Evolutionary conservation across 2,797 vertebrate genomes (phyloP), one percentile per base, ranked within the genome.

Genomic region (Neostethus bicornis): DNA sequence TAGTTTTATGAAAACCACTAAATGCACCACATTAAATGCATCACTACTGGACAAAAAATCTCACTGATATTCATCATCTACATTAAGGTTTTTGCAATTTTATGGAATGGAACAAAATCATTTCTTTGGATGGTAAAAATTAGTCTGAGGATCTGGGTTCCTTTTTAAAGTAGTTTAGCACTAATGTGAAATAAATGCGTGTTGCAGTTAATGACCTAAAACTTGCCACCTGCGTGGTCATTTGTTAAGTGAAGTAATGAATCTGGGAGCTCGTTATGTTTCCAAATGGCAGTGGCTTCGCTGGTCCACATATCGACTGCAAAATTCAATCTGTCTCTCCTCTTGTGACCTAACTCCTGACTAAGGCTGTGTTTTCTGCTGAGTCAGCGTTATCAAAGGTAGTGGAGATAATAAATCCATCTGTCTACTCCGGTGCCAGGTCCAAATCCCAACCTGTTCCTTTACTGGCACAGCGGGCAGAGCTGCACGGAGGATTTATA

Each of bases 341-440:
- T 54, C 14, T 38, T 24, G 61, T 42, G 65, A 64, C 61, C 75
- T 55, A 42, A 21, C 59, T 63, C 56, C 62, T 64, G 77, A 86
- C 70, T 70, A 63, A 80, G 67, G 51, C 17, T 6, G 62, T 19
- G 59, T 61, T 75, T 75, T 85, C 51, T 73, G 85, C 81, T 61
- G 73, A 86, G 67, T 29, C 65, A 8, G 73, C 78, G 44, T 20
- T 62, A 76, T 61, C 7, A 56, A 52, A 69, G 28, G 51, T 58
- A 25, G 66, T 48, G 43, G 51, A 70, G 73, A 80, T 81, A 72
- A 66, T 84, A 87, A 87, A 87, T 87, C 80, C 68, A 81, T 86
- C 74, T 72, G 70, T 72, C 67, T 35, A 45, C 48, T 67, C 29
- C 26, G 32, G 43, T 51, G 24, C 35, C 61, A 52, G 50, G 69